A percentile compares a stretch with the other conserved stretches of the same genome.
Evolutionary conservation across 2,797 vertebrate species (phyloP).

Genomic region (Gouania willdenowi): DNA sequence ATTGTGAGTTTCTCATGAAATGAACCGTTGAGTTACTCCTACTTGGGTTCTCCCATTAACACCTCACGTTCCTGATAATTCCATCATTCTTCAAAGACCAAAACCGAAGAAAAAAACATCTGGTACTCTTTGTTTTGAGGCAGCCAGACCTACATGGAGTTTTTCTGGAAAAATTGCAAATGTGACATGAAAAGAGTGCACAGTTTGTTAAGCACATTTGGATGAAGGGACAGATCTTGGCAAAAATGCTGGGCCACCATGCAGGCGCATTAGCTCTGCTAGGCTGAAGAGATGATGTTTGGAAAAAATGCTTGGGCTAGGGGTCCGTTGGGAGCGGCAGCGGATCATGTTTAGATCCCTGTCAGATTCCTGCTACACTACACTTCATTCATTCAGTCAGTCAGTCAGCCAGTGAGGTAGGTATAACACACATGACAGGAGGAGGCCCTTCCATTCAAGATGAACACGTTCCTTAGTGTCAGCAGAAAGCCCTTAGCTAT

Average conservation of each 20-base stretch:
- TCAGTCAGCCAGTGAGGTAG: conserved; percentile 31
- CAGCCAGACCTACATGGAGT: too few relatives aligned
- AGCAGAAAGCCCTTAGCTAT: conserved; percentile 53
- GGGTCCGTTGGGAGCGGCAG: conserved; percentile 32
- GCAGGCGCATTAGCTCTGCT: conserved; percentile 15
- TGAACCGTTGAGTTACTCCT: too few relatives aligned
- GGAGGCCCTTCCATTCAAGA: conserved; percentile 47
- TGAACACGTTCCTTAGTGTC: conserved; percentile 55
- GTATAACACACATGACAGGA: conserved; percentile 30
- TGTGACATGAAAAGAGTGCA: too few relatives aligned
- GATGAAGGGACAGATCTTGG: too few relatives aligned
- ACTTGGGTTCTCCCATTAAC: too few relatives aligned
- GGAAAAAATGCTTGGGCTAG: conserved; percentile 22
- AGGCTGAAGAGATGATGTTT: conserved; percentile 18
- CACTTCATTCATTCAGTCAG: conserved; percentile 37
- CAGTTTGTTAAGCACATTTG: too few relatives aligned
- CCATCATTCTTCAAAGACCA: too few relatives aligned
- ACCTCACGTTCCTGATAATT: too few relatives aligned
- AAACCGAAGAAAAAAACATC: too few relatives aligned
- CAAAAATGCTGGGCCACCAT: conserved; percentile 18
- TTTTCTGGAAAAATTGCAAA: too few relatives aligned
- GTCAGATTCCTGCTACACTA: conserved; percentile 42
- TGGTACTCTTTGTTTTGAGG: too few relatives aligned
- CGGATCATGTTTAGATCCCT: conserved; percentile 45
- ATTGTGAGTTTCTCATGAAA: too few relatives aligned